Evolutionary conservation across 2,797 vertebrate species (phyloP).

Genomic region (Leuciscus waleckii): DNA sequence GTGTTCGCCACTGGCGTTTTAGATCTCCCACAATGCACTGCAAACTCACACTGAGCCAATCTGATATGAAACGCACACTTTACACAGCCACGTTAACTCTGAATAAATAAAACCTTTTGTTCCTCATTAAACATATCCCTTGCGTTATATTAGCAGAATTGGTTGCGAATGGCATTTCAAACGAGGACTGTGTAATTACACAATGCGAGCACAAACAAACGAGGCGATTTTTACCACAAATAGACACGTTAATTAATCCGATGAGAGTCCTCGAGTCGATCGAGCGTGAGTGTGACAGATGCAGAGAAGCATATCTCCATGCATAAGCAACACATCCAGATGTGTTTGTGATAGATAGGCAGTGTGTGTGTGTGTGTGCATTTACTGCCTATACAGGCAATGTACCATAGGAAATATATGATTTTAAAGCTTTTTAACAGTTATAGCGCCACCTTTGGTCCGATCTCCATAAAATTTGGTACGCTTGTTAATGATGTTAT

Average conservation of each 20-base stretch:
- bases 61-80: neutral
- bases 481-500: no score
- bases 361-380: neutral
- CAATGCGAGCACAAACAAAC: slow-evolving; percentile 5
- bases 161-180: slow-evolving; percentile 1
- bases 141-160: neutral
- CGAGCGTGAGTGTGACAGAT: slow-evolving; percentile 37
- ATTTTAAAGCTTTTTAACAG: no score
- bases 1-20: neutral
- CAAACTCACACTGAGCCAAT: neutral
- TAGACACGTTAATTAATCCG: slow-evolving; percentile 40
- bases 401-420: no score
- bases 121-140: slow-evolving; percentile 3
- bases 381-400: no score
- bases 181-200: neutral
- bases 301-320: slow-evolving; percentile 14
- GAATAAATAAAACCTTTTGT: slow-evolving; percentile 1
- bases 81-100: neutral
- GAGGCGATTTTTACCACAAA: slow-evolving; percentile 1
- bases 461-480: no score
- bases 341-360: slow-evolving; percentile 9
- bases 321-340: slow-evolving; percentile 26
- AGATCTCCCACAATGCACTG: slow-evolving; percentile 18
- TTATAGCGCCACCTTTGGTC: no score
- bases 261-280: slow-evolving; percentile 36